These are phyloP conservation scores for Dasysyrphus albostriatus DNA, from an alignment of 2,888 invertebrate genomes.

Conservation along the genomic window DNA sequence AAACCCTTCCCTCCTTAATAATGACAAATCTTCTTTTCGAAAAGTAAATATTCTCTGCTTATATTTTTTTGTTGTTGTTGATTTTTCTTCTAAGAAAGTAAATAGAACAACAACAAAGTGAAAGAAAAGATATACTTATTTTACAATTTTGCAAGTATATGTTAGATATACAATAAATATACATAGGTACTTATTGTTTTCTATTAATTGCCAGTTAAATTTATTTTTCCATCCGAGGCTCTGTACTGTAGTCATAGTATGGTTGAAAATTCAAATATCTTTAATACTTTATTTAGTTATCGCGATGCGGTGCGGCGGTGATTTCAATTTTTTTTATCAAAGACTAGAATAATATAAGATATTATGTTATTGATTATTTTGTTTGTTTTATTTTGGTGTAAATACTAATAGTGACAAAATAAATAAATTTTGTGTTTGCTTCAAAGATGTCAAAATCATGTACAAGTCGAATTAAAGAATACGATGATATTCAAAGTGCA, in stretches of 20 bases:
- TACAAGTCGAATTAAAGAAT: conserved; percentile 16
- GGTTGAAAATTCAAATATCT: not conserved
- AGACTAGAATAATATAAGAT: not conserved
- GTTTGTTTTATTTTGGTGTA: not conserved
- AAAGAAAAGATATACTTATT: conserved; percentile 1
- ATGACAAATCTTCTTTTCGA: conserved; percentile 53
- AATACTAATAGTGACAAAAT: not conserved
- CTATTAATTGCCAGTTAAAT: conserved; percentile 39
- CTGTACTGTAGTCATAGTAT: not conserved
- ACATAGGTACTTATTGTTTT: not conserved
- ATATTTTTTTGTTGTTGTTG: conserved; percentile 3
- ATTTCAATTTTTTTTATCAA: not conserved
- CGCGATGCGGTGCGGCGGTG: not conserved
- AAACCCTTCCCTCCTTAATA: conserved; percentile 39
- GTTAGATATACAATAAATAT: conserved; percentile 34
- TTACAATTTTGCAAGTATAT: conserved; percentile 52
- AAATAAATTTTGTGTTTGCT: not conserved
- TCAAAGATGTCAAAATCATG: conserved; percentile 41
- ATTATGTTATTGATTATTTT: too few species aligned
- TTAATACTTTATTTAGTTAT: not conserved
- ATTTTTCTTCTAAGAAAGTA: not conserved
- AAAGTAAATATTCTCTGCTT: conserved; percentile 46
- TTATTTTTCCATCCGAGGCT: conserved; percentile 16
- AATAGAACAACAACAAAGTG: not conserved
- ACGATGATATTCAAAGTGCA: conserved; percentile 64